Evolutionary conservation across 2,113 vertebrate species (phyloP).

Genomic region (Psilopogon haemacephalus): DNA sequence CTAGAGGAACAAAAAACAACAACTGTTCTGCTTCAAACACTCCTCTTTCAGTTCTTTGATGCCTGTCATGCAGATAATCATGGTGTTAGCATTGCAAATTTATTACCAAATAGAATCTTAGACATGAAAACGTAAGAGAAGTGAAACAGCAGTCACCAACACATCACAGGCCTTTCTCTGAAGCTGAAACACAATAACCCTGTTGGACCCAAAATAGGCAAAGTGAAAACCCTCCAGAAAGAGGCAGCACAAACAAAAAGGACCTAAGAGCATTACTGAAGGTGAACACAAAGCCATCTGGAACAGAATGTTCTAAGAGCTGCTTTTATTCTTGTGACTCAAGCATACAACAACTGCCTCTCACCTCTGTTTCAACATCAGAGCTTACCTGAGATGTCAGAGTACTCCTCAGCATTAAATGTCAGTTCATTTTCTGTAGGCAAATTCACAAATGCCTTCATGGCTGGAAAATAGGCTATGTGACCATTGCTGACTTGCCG

Average conservation of each 20-base stretch:
- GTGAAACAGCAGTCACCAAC: not conserved
- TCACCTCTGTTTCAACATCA: not conserved
- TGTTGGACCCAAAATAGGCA: not conserved
- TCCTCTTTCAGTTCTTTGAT: not conserved
- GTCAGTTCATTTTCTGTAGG: slow-evolving; percentile 98
- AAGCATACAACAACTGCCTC: not conserved
- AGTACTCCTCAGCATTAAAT: slow-evolving; percentile 98
- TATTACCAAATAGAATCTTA: not conserved
- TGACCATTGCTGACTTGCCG: slow-evolving; percentile 98
- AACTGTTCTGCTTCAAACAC: slow-evolving; percentile 10
- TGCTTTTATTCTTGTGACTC: not conserved
- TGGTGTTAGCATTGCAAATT: not conserved
- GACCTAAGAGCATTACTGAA: not conserved
- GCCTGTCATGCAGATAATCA: not conserved
- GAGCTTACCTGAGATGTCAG: slow-evolving; percentile 93
- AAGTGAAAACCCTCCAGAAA: not conserved
- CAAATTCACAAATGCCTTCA: slow-evolving; percentile 99
- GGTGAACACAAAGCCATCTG: not conserved
- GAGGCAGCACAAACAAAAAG: not conserved
- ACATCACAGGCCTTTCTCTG: not conserved
- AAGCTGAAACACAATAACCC: not conserved
- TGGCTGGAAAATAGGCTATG: slow-evolving; percentile 98
- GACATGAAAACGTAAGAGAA: not conserved
- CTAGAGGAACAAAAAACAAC: slow-evolving; percentile 76
- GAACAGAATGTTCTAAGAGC: not conserved